phyloP scores from a whole-genome alignment of 2,797 vertebrate genomes.

The Tarsius wallacei region DNA sequence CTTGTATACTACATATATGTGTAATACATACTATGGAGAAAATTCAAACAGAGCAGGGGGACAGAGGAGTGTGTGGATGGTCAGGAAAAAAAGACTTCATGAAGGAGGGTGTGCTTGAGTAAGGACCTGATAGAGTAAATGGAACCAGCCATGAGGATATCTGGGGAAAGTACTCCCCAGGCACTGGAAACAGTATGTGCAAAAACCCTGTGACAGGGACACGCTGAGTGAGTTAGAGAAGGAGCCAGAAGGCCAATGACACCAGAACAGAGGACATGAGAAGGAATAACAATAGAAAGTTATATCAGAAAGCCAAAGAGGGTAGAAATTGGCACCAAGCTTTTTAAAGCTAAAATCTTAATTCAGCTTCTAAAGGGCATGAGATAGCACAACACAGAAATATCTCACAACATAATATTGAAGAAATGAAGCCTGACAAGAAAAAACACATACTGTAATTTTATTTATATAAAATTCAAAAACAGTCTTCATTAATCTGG shows the following conservation, averaged over 20 bases:
- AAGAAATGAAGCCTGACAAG: not conserved
- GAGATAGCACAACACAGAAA: not conserved
- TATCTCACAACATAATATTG: not conserved
- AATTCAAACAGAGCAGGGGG: not conserved
- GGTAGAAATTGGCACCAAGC: not conserved
- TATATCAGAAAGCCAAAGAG: not conserved
- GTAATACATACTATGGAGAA: not conserved
- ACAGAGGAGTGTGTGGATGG: rapidly evolving
- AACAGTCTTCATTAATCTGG: not conserved
- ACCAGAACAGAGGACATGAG: not conserved
- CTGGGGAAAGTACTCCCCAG: not conserved
- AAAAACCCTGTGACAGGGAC: not conserved
- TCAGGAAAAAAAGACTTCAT: not conserved
- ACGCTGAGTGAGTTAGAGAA: not conserved
- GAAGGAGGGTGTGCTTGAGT: not conserved
- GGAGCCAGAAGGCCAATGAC: not conserved
- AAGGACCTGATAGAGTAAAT: not conserved
- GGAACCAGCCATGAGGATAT: not conserved
- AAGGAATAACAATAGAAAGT: not conserved
- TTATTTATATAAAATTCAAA: not conserved
- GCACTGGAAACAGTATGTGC: not conserved
- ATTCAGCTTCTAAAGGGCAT: not conserved
- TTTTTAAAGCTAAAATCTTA: too few species aligned
- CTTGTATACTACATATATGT: not conserved
- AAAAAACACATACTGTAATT: not conserved